Base-by-base conservation (phyloP, 2,888 invertebrate genomes). In the Hoplodrina ambigua region DNA sequence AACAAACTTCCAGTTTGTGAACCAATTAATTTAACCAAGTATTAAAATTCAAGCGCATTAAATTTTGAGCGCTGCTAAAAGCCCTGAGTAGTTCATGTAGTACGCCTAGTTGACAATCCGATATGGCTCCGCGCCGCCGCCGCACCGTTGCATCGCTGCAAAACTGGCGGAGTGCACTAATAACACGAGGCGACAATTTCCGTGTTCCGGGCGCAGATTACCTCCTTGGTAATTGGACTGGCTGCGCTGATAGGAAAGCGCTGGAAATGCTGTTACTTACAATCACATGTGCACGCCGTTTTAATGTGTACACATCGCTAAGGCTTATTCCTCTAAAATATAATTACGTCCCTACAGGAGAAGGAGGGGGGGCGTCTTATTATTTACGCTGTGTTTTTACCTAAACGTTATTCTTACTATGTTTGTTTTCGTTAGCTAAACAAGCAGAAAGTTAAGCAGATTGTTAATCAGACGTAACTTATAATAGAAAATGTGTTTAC, bases 161-260 rank as follows among this genome's bases (percentile, higher is more conserved):
- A 67, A 75, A 61, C 73, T 67, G 73, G 75, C 82, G 67, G 81
- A 83, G 83, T 77, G 85, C 80, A 84, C 81, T 87, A 85, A 88
- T 87, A 84, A 81, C 81, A 77, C 83, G 78, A 75, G 57, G 82
- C 82, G 85, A 87, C 87, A 87, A 89, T 88, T 87, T 89, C 88
- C 87, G 85, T 75, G 73, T 80, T 61, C 81, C 72, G 77, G 77
- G 82, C 83, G 77, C 85, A 83, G 77, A 84, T 88, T 85, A 86
- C 88, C 88, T 85, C 75, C 78, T 78, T 70, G 80, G 82, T 89
- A 87, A 90, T 90, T 88, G 87, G 78, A 78, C 81, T 82, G 81
- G 70, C 84, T 80, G 81, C 76, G 79, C 77, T 80, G 84, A 86
- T 86, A 83, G 80, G 83, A 86, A 85, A 85, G 84, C 81, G 83